phyloP scores from a whole-genome alignment of 2,113 vertebrate genomes.

The Lanius ludovicianus region DNA sequence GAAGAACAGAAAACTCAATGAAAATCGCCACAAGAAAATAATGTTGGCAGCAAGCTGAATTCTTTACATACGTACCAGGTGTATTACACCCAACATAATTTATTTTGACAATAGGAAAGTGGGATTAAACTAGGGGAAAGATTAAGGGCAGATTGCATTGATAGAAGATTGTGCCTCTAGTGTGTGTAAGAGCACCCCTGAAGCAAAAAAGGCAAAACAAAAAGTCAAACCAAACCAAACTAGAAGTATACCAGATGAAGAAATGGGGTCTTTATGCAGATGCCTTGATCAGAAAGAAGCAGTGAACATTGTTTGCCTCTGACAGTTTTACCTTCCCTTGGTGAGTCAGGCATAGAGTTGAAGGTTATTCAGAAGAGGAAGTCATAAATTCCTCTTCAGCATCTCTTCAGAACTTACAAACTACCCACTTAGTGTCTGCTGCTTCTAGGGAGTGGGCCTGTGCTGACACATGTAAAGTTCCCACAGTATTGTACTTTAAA shows the following conservation, averaged over 20 bases:
- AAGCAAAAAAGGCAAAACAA: not conserved
- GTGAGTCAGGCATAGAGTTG: not conserved
- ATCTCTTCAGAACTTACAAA: not conserved
- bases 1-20: not conserved
- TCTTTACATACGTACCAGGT: no score
- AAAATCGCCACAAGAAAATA: not conserved
- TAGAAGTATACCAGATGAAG: not conserved
- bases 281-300: not conserved
- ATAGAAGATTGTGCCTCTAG: not conserved
- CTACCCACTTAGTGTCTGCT: not conserved
- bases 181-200: not conserved
- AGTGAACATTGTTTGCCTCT: not conserved
- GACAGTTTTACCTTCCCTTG: not conserved
- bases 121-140: not conserved
- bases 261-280: not conserved
- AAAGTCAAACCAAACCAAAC: not conserved
- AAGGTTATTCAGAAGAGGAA: not conserved
- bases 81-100: not conserved
- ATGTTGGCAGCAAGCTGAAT: not conserved
- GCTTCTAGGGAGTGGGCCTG: not conserved
- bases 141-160: not conserved
- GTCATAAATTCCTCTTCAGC: not conserved
- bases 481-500: not conserved
- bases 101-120: not conserved
- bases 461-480: not conserved